Conservation (phyloP, 1,140 invertebrate genomes). For the Rhagoletis zephyria region DNA sequence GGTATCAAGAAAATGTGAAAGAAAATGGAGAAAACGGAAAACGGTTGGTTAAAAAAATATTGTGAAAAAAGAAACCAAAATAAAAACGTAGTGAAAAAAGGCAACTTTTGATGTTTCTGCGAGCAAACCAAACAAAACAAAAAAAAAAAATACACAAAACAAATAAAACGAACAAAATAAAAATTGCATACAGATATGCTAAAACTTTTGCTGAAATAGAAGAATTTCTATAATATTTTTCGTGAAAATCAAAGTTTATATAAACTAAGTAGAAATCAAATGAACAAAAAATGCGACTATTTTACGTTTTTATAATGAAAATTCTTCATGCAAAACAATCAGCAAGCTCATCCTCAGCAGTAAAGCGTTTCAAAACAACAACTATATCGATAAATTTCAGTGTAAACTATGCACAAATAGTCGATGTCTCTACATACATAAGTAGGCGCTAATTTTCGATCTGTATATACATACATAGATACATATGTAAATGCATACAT, state of each 20-base stretch:
- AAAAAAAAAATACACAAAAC: no score
- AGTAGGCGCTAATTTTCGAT: background rate
- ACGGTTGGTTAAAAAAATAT: background rate
- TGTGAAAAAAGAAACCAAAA: background rate
- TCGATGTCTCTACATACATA: background rate
- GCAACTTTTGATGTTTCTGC: background rate
- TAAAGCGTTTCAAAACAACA: background rate
- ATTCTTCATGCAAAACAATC: background rate
- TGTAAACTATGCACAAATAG: background rate
- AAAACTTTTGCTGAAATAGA: background rate
- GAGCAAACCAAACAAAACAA: background rate
- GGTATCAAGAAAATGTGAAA: background rate
- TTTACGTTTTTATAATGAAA: background rate
- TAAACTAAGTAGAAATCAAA: background rate
- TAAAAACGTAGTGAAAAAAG: background rate
- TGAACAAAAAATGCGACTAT: background rate
- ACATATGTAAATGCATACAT: no score
- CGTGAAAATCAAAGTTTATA: background rate
- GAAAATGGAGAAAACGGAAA: background rate
- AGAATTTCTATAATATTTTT: background rate
- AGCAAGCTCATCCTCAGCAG: background rate
- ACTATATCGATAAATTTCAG: background rate
- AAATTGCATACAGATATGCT: constrained; percentile 10
- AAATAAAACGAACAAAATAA: constrained; percentile 39
- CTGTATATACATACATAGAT: constrained; percentile 7